phyloP scores from a whole-genome alignment of 2,888 invertebrate genomes.

The Plagodis dolabraria region DNA sequence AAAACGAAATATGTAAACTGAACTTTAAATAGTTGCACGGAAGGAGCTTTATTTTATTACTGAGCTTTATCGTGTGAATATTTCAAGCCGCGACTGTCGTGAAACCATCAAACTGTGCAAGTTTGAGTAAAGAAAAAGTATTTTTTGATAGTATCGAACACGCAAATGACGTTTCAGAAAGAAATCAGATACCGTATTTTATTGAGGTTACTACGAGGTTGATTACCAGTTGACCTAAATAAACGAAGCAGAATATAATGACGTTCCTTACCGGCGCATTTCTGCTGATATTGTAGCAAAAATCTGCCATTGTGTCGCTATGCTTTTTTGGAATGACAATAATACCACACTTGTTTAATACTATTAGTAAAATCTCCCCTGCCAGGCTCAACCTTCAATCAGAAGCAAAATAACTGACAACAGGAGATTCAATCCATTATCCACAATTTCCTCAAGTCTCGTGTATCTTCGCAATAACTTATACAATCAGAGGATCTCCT shows the following conservation, averaged over 20 bases:
- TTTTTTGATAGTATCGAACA: constrained; percentile 42
- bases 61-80: constrained; percentile 19
- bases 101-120: constrained; percentile 22
- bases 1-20: constrained; percentile 28
- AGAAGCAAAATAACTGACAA: neutral
- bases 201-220: constrained; percentile 64
- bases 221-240: constrained; percentile 70
- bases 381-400: neutral
- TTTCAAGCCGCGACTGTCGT: constrained; percentile 18
- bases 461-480: constrained; percentile 32
- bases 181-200: constrained; percentile 59
- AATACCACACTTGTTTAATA: constrained; percentile 6
- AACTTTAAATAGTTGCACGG: constrained; percentile 21
- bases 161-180: constrained; percentile 45
- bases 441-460: constrained; percentile 20
- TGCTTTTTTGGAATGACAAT: constrained; percentile 18
- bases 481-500: constrained; percentile 39
- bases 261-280: constrained; percentile 41
- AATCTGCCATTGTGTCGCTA: constrained; percentile 13
- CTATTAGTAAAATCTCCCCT: neutral
- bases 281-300: constrained; percentile 35
- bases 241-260: constrained; percentile 50
- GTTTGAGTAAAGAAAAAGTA: constrained; percentile 7
- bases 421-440: constrained; percentile 27
- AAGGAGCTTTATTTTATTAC: constrained; percentile 22